Conservation (phyloP, 2,113 vertebrate genomes). For the Martes martes region DNA sequence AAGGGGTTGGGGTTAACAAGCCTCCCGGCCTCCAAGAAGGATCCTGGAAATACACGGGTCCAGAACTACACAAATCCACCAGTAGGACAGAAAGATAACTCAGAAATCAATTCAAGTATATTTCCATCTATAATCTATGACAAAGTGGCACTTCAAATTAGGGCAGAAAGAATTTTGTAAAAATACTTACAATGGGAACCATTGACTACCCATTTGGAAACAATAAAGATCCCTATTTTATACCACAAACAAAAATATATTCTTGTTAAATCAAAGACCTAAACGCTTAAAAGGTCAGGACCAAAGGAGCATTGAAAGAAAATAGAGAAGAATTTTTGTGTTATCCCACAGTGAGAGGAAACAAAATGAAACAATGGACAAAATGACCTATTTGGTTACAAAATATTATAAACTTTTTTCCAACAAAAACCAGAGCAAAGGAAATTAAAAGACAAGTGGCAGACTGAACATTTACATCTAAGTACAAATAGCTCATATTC, state of each 20-base stretch:
- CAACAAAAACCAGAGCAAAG: background rate
- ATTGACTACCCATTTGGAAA: background rate
- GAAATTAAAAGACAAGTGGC: background rate
- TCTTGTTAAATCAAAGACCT: background rate
- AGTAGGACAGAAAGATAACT: background rate
- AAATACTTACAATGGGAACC: background rate
- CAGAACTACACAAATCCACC: background rate
- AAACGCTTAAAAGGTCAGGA: background rate
- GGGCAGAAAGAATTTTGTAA: background rate
- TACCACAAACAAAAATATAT: background rate
- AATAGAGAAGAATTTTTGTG: background rate
- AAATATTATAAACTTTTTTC: background rate
- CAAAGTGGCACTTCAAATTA: background rate
- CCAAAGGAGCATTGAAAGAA: background rate
- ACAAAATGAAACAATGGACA: background rate
- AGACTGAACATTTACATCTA: background rate
- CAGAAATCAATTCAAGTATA: background rate
- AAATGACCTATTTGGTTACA: background rate
- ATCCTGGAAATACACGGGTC: background rate
- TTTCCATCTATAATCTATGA: accelerated
- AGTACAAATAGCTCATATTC: background rate
- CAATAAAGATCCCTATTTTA: background rate
- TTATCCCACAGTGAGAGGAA: background rate
- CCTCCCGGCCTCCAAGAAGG: background rate
- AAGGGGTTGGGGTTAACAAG: background rate